Base-by-base conservation (phyloP, 2,797 vertebrate species). In the Phrynocephalus forsythii region DNA sequence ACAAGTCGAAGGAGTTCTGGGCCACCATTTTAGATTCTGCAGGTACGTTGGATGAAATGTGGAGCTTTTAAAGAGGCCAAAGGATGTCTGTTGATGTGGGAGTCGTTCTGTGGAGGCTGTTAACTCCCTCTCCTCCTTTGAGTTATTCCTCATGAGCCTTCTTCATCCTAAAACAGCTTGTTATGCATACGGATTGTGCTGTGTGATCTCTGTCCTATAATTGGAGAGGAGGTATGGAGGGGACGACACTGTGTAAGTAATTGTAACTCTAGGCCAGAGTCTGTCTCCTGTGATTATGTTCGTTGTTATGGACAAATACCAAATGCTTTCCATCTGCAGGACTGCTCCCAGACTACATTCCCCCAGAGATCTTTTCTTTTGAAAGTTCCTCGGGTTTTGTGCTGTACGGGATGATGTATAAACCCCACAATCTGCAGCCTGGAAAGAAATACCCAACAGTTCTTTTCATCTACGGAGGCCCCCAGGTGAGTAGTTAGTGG, bases 361-460 rank as follows among this genome's bases (percentile, higher is more conserved):
- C 97, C 82, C 97, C 97, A 30, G 97, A 97, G 93, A 95, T 98
- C 83, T 98, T 98, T 92, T 97, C 97, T 89, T 98, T 98, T 0
- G 95, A 97, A 93, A 98, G 97, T 91, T 96, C 96, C 88, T 96
- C 97, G 0, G 97, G 97, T 68, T 97, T 97, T 91, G 97, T 96
- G 0, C 95, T 98, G 5, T 97, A 98, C 82, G 97, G 97, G 76
- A 98, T 98, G 97, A 94, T 98, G 79, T 98, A 97, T 89, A 97
- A 95, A 84, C 97, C 97, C 94, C 97, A 97, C 88, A 95, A 97
- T 87, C 92, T 98, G 87, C 97, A 97, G 1, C 97, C 97, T 63
- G 96, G 97, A 69, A 97, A 97, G 94, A 97, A 97, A 71, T 97
- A 98, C 82, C 97, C 97, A 30, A 97, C 97, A 28, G 97, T 98